These are phyloP conservation scores for Eutrigla gurnardus DNA, from an alignment of 2,797 vertebrate species.

Conservation along the genomic window DNA sequence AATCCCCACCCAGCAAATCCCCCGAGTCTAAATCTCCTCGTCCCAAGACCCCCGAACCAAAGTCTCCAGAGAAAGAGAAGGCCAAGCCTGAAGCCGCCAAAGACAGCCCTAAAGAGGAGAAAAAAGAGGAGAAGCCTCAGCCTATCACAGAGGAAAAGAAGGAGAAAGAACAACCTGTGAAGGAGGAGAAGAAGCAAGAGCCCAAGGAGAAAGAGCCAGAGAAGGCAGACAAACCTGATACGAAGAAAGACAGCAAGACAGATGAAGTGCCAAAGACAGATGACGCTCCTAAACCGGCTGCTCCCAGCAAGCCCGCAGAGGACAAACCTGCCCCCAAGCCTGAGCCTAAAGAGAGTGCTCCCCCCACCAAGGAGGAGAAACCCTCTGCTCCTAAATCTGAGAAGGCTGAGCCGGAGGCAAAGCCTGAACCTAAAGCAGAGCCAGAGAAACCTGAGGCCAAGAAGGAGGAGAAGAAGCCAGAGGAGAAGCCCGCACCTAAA, in stretches of 20 bases:
- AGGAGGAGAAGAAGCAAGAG: conserved; percentile 69
- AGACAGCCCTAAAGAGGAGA: conserved; percentile 71
- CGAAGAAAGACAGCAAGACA: conserved; percentile 75
- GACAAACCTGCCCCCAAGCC: conserved; percentile 77
- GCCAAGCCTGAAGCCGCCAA: conserved; percentile 64
- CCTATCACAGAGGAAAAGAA: conserved; percentile 72
- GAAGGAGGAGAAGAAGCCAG: conserved; percentile 73
- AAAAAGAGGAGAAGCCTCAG: conserved; percentile 68
- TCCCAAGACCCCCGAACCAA: conserved; percentile 71
- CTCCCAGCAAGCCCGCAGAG: conserved; percentile 66
- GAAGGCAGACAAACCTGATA: conserved; percentile 65
- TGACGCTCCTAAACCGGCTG: conserved; percentile 64
- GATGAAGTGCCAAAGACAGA: conserved; percentile 70
- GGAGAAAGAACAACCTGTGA: conserved; percentile 69
- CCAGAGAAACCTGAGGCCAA: conserved; percentile 74
- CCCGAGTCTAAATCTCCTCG: conserved; percentile 73
- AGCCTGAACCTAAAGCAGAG: conserved; percentile 61
- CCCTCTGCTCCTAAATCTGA: conserved; percentile 63
- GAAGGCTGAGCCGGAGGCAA: conserved; percentile 58
- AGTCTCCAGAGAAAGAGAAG: conserved; percentile 79
- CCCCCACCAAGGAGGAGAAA: conserved; percentile 75
- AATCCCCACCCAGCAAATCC: conserved; percentile 72
- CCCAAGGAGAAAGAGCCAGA: conserved; percentile 74
- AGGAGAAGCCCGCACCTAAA: conserved; percentile 61
- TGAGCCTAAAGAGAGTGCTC: conserved; percentile 64